Percentiles rank a stretch among this genome's conserved stretches.
Evolutionary conservation across 2,888 invertebrate genomes (phyloP).

Genomic region (Lydus trimaculatus): DNA sequence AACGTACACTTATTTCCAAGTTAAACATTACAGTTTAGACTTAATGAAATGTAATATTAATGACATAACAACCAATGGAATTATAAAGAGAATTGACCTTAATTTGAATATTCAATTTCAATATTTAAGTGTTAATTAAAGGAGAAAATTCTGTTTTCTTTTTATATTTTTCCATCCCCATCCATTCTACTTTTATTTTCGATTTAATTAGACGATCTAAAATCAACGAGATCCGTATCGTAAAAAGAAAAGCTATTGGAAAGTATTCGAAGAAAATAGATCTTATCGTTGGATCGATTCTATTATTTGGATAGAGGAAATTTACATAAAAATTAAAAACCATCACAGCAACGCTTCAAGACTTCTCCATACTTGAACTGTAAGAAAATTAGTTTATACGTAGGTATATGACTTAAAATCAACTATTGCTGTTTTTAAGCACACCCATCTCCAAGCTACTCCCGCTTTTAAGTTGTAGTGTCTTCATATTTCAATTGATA

Average conservation of each 20-base stretch:
- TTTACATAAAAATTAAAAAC: slow-evolving; percentile 32
- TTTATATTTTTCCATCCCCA: no score
- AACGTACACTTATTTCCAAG: background rate
- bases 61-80: background rate
- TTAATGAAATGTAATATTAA: background rate
- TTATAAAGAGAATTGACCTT: background rate
- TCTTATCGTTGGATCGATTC: slow-evolving; percentile 55
- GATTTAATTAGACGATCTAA: slow-evolving; percentile 56
- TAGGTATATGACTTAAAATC: no score
- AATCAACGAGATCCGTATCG: slow-evolving; percentile 54
- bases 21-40: background rate
- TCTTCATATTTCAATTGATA: background rate
- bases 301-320: slow-evolving; percentile 54
- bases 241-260: slow-evolving; percentile 53
- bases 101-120: background rate
- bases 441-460: background rate
- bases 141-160: background rate
- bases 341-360: background rate
- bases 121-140: background rate
- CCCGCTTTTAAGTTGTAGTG: background rate
- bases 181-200: slow-evolving; percentile 51
- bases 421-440: background rate
- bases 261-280: slow-evolving; percentile 52
- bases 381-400: no score
- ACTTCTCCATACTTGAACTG: no score